These are phyloP conservation scores for Galerucella pusilla DNA, from an alignment of 2,888 invertebrate species.

Conservation along the genomic window DNA sequence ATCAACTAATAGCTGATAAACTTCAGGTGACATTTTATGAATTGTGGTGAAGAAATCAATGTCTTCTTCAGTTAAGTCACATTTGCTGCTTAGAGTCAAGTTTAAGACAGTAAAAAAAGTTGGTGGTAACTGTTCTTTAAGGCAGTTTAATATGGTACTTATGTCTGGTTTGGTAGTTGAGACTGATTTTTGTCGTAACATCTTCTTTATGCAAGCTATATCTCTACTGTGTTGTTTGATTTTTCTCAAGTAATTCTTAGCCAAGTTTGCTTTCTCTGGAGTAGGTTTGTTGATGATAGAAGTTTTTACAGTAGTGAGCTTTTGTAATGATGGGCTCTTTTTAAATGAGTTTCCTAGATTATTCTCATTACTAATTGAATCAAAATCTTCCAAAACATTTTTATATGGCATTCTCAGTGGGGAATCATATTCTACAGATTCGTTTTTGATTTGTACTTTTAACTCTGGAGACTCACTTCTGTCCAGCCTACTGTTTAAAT, in stretches of 20 bases:
- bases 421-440: background rate
- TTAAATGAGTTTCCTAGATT: conserved; percentile 20
- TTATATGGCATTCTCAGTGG: conserved; percentile 8
- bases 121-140: conserved; percentile 56
- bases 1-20: conserved; percentile 57
- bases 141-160: conserved; percentile 49
- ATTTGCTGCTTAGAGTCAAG: conserved; percentile 55
- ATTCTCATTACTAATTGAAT: conserved; percentile 20
- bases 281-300: conserved; percentile 11
- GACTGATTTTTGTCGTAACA: conserved; percentile 50
- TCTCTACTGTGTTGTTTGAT: conserved; percentile 59
- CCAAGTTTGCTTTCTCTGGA: conserved; percentile 37
- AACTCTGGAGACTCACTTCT: conserved; percentile 9
- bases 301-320: conserved; percentile 27
- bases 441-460: conserved; percentile 17
- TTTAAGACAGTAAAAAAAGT: conserved; percentile 57
- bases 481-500: background rate
- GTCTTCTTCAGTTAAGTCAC: conserved; percentile 56
- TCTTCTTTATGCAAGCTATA: conserved; percentile 58
- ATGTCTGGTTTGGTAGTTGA: conserved; percentile 49
- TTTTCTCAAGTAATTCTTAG: conserved; percentile 55
- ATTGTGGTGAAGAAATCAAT: conserved; percentile 58
- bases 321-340: conserved; percentile 17
- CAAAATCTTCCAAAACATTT: conserved; percentile 21
- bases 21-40: conserved; percentile 57